Evolutionary conservation across 2,888 invertebrate species (phyloP).

Genomic region (Tiphia femorata): DNA sequence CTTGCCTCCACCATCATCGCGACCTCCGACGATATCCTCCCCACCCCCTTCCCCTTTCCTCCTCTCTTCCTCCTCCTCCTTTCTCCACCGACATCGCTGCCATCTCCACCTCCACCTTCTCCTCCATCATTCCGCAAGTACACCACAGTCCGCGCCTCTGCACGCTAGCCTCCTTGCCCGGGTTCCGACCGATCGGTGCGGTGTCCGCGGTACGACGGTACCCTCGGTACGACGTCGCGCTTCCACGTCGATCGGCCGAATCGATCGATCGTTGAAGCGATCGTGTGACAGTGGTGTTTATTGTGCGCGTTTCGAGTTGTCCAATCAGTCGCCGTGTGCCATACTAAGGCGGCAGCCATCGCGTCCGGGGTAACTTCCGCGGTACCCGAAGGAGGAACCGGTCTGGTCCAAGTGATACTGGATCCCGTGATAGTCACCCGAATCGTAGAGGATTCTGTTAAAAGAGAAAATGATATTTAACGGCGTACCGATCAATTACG

Average conservation of each 20-base stretch:
- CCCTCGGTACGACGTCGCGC: conserved; percentile 27
- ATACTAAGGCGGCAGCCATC: too few species aligned
- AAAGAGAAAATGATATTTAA: too few species aligned
- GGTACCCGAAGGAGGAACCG: too few species aligned
- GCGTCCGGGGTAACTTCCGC: too few species aligned
- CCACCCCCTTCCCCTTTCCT: neutral
- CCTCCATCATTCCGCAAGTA: conserved; percentile 33
- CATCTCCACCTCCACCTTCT: conserved; percentile 9
- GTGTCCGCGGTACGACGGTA: conserved; percentile 48
- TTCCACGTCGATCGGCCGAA: conserved; percentile 29
- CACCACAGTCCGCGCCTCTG: conserved; percentile 26
- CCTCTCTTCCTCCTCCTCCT: neutral
- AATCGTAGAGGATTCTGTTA: too few species aligned
- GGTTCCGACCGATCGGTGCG: conserved; percentile 53
- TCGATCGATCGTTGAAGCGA: neutral
- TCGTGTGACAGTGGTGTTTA: conserved; percentile 11
- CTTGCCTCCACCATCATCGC: too few species aligned
- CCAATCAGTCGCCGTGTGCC: too few species aligned
- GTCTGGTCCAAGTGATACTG: too few species aligned
- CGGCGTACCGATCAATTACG: too few species aligned
- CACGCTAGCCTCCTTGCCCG: conserved; percentile 25
- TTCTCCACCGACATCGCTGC: neutral
- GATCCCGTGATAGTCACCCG: too few species aligned
- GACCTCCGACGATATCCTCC: too few species aligned
- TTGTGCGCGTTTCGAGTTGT: neutral